A percentile compares a stretch with the other conserved stretches of the same genome.
Conservation (phyloP, 1,140 invertebrate genomes). For the Zaprionus africanus region DNA sequence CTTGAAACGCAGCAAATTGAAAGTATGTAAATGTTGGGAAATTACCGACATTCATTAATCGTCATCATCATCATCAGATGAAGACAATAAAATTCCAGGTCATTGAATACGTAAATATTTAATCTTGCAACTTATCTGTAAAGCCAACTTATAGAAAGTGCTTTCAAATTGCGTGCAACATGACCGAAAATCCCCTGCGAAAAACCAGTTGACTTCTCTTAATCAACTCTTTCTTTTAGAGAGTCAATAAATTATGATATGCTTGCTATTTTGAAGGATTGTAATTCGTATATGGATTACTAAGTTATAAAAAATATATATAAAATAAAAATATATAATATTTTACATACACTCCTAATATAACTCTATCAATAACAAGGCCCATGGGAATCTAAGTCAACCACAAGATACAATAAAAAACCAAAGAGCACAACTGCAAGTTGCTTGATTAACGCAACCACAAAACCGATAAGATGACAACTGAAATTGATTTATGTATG, state of each 20-base stretch:
- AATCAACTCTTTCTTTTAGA: not conserved
- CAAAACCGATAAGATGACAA: constrained; percentile 26
- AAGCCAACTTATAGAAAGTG: constrained; percentile 37
- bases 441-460: constrained; percentile 1
- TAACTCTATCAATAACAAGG: not conserved
- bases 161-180: constrained; percentile 28
- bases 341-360: not conserved
- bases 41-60: constrained; percentile 36
- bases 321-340: too few species aligned
- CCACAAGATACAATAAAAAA: not conserved
- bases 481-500: constrained; percentile 14
- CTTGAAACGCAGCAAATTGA: constrained; percentile 52
- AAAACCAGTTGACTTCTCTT: constrained; percentile 3
- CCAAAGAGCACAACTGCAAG: constrained; percentile 1
- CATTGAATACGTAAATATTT: constrained; percentile 36
- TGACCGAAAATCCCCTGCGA: constrained; percentile 9
- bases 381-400: not conserved
- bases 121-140: constrained; percentile 31
- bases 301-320: too few species aligned
- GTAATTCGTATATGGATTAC: too few species aligned
- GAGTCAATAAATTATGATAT: not conserved
- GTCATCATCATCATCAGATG: constrained; percentile 5
- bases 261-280: not conserved
- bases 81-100: constrained; percentile 40
- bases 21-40: constrained; percentile 60